A percentile compares a stretch with the other conserved stretches of the same genome.
These are phyloP conservation scores for Cryptocephalus primarius DNA, from an alignment of 2,888 invertebrate species.

Conservation along the genomic window DNA sequence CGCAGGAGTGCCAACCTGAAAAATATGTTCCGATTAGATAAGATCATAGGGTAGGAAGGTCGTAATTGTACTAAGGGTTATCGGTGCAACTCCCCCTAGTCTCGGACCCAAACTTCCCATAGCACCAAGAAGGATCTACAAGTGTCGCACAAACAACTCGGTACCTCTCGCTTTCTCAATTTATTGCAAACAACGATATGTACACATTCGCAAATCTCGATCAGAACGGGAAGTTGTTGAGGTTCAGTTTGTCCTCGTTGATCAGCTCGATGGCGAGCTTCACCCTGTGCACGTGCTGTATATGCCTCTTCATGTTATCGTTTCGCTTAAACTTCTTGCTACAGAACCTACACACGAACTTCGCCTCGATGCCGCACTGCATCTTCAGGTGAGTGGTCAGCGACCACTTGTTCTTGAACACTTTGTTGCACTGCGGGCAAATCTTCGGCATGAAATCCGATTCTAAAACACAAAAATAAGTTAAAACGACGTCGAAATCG, in stretches of 20 bases:
- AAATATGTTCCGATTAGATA: background rate
- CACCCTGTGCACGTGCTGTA: slow-evolving; percentile 3
- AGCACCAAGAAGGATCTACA: too few relatives aligned
- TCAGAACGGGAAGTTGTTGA: too few relatives aligned
- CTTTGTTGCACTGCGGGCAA: slow-evolving; percentile 15
- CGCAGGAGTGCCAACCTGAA: background rate
- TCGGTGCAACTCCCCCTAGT: too few relatives aligned
- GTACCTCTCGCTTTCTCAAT: too few relatives aligned
- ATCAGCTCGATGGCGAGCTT: too few relatives aligned
- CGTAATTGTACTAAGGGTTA: too few relatives aligned
- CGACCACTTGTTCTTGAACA: slow-evolving; percentile 19
- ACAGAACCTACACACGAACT: slow-evolving; percentile 11
- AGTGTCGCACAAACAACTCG: too few relatives aligned
- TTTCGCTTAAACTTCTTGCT: slow-evolving; percentile 9
- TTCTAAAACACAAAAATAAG: background rate
- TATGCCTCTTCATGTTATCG: slow-evolving; percentile 7
- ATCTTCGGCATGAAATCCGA: background rate
- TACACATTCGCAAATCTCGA: too few relatives aligned
- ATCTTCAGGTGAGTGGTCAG: slow-evolving; percentile 18
- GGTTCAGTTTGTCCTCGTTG: too few relatives aligned
- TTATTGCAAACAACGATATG: too few relatives aligned
- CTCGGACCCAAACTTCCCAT: too few relatives aligned
- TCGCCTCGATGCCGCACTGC: slow-evolving; percentile 17
- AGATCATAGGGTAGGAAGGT: background rate
- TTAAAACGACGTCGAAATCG: too few relatives aligned